Base-by-base conservation (phyloP, 2,113 vertebrate genomes). In the Hydropotes inermis region DNA sequence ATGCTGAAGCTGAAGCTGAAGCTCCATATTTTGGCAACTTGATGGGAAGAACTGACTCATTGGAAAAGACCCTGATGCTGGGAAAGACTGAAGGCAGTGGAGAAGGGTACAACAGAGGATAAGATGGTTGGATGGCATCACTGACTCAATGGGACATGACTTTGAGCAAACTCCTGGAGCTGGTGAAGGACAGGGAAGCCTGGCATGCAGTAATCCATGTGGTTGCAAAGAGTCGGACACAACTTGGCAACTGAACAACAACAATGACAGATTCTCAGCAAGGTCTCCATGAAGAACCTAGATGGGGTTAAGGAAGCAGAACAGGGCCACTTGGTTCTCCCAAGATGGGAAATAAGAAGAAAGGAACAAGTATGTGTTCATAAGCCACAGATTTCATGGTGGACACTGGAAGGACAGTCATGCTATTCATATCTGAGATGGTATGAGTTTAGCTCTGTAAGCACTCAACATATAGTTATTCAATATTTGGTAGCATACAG, bases 401-500 rank as follows among this genome's bases (percentile, higher is more conserved):
- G 45, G 45, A 83, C 45, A 76, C 64, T 28, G 12, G 50, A 93
- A 96, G 14, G 39, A 89, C 28, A 85, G 14, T 39, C 50, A 67
- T 1, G 50, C 36, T 76, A 82, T 88, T 88, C 30, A 27, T 19
- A 96, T 55, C 33, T 61, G 78, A 95, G 16, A 84, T 11, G 79
- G 25, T 79, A 33, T 83, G 57, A 47, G 14, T 85, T 94, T 82
- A 94, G 90, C 85, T 92, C 45, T 58, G 7, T 76, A 93, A 82
- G 23, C 50, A 43, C 10, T 93, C 25, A 95, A 82, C n/a, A 79
- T 95, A 89, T 16, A 86, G 21, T 95, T 86, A 83, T 83, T 52
- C 58, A 52, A 33, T 87, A 97, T 95, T 83, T 96, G 47, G 82
- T 91, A 93, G 43, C 67, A 74, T 87, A 33, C 61, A 87, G 27